Evolutionary conservation across 2,888 invertebrate species (phyloP).

Genomic region (Slavum lentiscoides): DNA sequence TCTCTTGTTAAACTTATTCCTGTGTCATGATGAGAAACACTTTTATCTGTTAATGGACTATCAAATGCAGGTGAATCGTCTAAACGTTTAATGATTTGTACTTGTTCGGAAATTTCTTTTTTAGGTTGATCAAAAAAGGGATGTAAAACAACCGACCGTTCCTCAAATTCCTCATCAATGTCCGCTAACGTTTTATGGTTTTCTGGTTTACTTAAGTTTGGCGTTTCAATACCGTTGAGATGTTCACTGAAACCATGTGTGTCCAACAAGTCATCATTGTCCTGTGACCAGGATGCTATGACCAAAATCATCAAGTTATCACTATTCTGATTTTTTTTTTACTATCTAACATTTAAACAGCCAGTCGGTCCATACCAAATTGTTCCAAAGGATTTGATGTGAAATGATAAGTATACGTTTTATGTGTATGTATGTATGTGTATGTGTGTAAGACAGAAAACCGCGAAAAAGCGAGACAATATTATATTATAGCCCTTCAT

Average conservation of each 20-base stretch:
- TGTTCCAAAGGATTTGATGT: conserved; percentile 45
- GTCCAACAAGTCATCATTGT: conserved; percentile 65
- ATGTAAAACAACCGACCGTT: conserved; percentile 44
- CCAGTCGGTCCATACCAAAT: conserved; percentile 28
- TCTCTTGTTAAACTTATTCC: conserved; percentile 64
- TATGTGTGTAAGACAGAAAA: conserved; percentile 34
- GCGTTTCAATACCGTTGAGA: conserved; percentile 61
- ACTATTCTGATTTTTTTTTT: conserved; percentile 52
- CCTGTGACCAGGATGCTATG: conserved; percentile 62
- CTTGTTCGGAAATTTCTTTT: conserved; percentile 16
- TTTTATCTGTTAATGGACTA: conserved; percentile 63
- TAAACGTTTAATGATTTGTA: conserved; percentile 23
- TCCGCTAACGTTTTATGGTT: conserved; percentile 46
- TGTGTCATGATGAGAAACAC: conserved; percentile 64
- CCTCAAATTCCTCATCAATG: conserved; percentile 51
- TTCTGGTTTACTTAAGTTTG: conserved; percentile 55
- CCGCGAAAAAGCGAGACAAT: conserved; percentile 49
- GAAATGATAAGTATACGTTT: conserved; percentile 33
- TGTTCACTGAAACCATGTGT: conserved; percentile 64
- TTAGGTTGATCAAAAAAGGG: conserved; percentile 42
- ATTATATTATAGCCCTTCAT: conserved; percentile 45
- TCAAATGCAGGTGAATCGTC: conserved; percentile 58
- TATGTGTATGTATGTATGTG: conserved; percentile 19
- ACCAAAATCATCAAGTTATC: conserved; percentile 52
- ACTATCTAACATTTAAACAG: conserved; percentile 52